Base-by-base conservation (phyloP, 2,888 invertebrate genomes). In the Oasisia sp. region DNA sequence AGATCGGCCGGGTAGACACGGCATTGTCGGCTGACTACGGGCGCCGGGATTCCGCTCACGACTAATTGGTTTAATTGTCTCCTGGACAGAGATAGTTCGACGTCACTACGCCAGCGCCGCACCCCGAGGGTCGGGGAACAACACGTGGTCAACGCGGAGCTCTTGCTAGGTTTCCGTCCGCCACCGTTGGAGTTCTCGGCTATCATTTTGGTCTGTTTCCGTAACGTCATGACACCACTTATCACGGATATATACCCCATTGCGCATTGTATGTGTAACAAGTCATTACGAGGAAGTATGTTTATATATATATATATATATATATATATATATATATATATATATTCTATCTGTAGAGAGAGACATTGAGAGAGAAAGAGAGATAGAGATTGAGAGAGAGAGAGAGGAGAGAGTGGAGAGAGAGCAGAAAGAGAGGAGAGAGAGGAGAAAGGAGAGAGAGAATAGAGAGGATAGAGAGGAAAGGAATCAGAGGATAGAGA, bases 51-150 rank as follows among this genome's bases (percentile, higher is more conserved):
- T 74, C 74, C 74, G 74, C 27, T 74, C 74, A 27, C 74, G 27
- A 74, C 27, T 74, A 74, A 74, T 74, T 74, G 74, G 74, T n/a
- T 74, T 19, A 74, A 74, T 74, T n/a, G 74, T 74, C 74, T 74
- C 74, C 27, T 27, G 74, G 74, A 27, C 74, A 74, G 56, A 11
- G 56, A 74, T 50, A 14, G 50, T 50, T 50, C 74, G 38, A 38
- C 38, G 38, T 38, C 74, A 27, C 74, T 27, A 74, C 74, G 27
- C 27, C 74, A 27, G 27, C 74, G 74, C 19, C 74, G n/a, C 27
- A 19, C 74, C 74, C 27, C 74, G 50, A 50, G 50, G 50, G 50
- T 11, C 9, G 7, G 74, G 74, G 7, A 74, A 74, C n/a, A 19
- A 74, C 74, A 74, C 3, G 27, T 27, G 74, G 74, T 74, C 74